These are phyloP conservation scores for Myoxocephalus aenaeus DNA, from an alignment of 2,797 vertebrate species.

Conservation along the genomic window DNA sequence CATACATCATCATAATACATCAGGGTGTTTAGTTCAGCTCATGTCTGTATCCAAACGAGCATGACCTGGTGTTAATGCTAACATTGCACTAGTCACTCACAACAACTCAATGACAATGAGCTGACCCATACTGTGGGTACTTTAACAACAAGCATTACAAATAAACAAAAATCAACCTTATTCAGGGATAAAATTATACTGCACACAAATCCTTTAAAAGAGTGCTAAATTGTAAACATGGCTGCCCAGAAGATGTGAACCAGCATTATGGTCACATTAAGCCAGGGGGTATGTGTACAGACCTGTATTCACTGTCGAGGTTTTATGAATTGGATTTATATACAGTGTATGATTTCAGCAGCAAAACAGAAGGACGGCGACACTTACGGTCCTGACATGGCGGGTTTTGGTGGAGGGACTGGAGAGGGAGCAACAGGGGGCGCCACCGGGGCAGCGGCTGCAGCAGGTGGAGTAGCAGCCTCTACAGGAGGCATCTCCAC, in stretches of 20 bases:
- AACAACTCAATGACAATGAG: neutral
- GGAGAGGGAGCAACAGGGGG: conserved; percentile 56
- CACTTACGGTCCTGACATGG: conserved; percentile 84
- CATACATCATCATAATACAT: neutral
- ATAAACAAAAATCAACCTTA: neutral
- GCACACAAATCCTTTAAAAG: neutral
- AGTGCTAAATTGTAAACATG: neutral
- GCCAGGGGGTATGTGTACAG: neutral
- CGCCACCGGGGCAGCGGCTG: conserved; percentile 38
- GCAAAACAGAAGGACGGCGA: neutral
- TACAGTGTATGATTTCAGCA: neutral
- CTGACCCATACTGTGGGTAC: neutral
- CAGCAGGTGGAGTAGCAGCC: conserved; percentile 57
- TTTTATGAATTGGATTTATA: neutral
- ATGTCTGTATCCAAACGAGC: neutral
- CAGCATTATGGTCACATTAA: neutral
- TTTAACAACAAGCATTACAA: neutral
- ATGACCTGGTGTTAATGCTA: neutral
- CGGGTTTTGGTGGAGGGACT: conserved; percentile 60
- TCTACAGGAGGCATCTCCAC: conserved; percentile 88
- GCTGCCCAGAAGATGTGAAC: neutral
- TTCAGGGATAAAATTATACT: neutral
- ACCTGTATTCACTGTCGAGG: neutral
- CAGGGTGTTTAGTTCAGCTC: neutral
- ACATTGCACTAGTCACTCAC: neutral